These are phyloP conservation scores for Cladorhizidae sp. DNA, from an alignment of 37 sponge, comb jelly and placozoan genomes.

Conservation along the genomic window DNA sequence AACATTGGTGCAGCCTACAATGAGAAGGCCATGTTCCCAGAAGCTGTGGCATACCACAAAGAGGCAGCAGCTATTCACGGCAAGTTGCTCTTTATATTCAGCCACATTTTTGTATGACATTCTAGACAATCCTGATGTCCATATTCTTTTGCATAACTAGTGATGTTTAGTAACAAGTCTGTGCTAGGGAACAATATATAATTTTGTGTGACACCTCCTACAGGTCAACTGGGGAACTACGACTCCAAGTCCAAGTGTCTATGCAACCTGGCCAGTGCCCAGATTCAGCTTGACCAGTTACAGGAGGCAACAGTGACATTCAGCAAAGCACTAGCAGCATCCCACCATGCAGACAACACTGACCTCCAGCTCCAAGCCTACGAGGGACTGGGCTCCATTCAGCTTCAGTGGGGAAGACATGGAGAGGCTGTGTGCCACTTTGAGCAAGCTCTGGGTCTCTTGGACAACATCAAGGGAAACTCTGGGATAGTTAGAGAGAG, in stretches of 20 bases:
- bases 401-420: slow-evolving; percentile 27
- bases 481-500: slow-evolving; percentile 73
- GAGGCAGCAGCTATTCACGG: slow-evolving; percentile 66
- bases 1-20: slow-evolving; percentile 87
- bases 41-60: slow-evolving; percentile 64
- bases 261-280: slow-evolving; percentile 75
- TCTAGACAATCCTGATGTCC: background rate
- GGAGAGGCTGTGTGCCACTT: slow-evolving; percentile 45
- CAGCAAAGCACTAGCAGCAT: slow-evolving; percentile 41
- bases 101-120: background rate
- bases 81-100: no score
- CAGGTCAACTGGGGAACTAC: slow-evolving; percentile 27
- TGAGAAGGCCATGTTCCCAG: slow-evolving; percentile 54
- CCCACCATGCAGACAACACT: slow-evolving; percentile 23
- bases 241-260: slow-evolving; percentile 69
- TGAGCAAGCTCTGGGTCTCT: slow-evolving; percentile 43
- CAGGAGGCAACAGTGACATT: slow-evolving; percentile 30
- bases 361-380: slow-evolving; percentile 67
- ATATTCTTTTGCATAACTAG: no score
- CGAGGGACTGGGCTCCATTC: slow-evolving; percentile 68
- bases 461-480: slow-evolving; percentile 57
- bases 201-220: background rate
- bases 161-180: no score
- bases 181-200: no score
- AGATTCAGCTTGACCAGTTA: slow-evolving; percentile 50